phyloP scores from a whole-genome alignment of 2,888 invertebrate species.

The Linyphia triangularis region DNA sequence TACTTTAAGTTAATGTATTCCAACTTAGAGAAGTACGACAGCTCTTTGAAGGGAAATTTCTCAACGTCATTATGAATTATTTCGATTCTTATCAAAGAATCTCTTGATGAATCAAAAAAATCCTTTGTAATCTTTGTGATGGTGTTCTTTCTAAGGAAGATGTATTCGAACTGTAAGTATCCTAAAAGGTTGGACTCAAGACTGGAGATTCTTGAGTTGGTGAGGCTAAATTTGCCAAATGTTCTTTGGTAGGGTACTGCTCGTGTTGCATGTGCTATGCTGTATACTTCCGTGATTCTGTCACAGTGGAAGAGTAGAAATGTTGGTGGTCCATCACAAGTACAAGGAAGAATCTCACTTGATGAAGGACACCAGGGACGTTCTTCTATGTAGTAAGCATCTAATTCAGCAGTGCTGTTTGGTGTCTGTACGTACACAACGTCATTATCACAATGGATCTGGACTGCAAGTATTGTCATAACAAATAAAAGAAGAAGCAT shows the following conservation, averaged over 20 bases:
- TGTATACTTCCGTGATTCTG: conserved; percentile 52
- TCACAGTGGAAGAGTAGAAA: conserved; percentile 69
- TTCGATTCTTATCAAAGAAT: conserved; percentile 67
- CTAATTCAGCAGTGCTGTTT: conserved; percentile 36
- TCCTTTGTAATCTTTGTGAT: conserved; percentile 49
- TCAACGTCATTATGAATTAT: conserved; percentile 75
- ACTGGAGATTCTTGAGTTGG: conserved; percentile 66
- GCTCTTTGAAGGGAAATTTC: conserved; percentile 72
- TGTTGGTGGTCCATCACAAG: conserved; percentile 70
- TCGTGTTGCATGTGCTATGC: conserved; percentile 41
- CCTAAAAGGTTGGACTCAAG: conserved; percentile 50
- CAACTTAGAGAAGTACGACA: conserved; percentile 62
- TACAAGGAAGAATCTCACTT: conserved; percentile 62
- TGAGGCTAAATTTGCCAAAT: conserved; percentile 73
- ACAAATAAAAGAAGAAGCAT: background rate
- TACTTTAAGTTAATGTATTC: conserved; percentile 71
- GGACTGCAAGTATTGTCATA: background rate
- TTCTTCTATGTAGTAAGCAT: conserved; percentile 48
- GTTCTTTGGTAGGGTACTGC: conserved; percentile 25
- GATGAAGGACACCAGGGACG: conserved; percentile 65
- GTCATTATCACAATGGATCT: background rate
- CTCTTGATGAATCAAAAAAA: conserved; percentile 64
- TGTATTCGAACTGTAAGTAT: conserved; percentile 66
- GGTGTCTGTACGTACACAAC: background rate
- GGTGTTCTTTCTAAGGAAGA: conserved; percentile 67